A percentile compares a stretch with the other conserved stretches of the same genome.
These are phyloP conservation scores for Orcinus orca DNA, from an alignment of 2,113 vertebrate species.

Conservation along the genomic window DNA sequence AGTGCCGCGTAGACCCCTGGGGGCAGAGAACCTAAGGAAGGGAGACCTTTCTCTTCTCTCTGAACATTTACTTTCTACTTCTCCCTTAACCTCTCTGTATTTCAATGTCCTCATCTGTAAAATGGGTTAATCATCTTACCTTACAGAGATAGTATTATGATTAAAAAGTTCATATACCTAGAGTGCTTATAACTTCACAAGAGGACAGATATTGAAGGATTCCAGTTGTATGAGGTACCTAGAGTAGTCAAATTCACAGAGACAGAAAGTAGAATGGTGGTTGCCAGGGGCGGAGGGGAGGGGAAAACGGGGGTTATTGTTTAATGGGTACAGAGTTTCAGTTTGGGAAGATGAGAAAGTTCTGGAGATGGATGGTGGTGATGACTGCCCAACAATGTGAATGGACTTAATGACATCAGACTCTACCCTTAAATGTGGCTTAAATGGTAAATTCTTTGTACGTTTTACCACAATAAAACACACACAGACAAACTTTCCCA, in stretches of 20 bases:
- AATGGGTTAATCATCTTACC: not conserved
- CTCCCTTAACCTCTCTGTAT: not conserved
- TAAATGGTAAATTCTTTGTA: not conserved
- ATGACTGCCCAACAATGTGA: not conserved
- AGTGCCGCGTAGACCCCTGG: not conserved
- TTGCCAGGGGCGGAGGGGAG: not conserved
- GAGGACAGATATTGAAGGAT: not conserved
- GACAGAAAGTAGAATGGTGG: not conserved
- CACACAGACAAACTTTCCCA: not conserved
- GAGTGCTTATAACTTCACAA: not conserved
- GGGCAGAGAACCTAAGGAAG: not conserved
- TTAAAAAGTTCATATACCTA: not conserved
- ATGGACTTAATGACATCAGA: not conserved
- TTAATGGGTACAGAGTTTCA: not conserved
- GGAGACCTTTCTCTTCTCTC: not conserved
- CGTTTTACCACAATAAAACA: not conserved
- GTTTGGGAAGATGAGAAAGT: not conserved
- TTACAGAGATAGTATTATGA: not conserved
- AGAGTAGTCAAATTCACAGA: not conserved
- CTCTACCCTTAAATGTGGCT: not conserved
- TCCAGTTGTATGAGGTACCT: not conserved
- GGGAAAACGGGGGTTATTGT: not conserved
- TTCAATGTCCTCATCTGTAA: conserved; percentile 1
- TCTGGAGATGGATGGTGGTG: not conserved
- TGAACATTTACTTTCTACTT: not conserved